These are phyloP conservation scores for Bombus haemorrhoidalis DNA, from an alignment of 1,140 invertebrate species.

Conservation along the genomic window DNA sequence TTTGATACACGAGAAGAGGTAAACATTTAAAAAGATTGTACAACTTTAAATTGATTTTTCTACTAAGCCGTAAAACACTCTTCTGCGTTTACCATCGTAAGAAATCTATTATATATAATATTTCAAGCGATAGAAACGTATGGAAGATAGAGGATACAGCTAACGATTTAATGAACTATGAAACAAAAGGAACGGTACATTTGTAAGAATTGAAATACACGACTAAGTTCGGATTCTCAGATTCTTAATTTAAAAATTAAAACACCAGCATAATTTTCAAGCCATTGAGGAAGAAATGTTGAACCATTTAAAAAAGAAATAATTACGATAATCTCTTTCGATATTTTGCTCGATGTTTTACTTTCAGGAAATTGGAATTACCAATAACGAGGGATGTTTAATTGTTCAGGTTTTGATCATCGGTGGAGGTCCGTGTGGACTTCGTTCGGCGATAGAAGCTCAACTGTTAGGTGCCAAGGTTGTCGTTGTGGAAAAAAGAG, in stretches of 20 bases:
- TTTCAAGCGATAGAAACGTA: too few species aligned
- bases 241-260: neutral
- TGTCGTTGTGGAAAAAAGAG: conserved; percentile 95
- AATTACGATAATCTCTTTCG: neutral
- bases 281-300: rapidly evolving
- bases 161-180: neutral
- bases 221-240: neutral
- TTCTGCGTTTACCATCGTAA: too few species aligned
- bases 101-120: too few species aligned
- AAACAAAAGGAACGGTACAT: neutral
- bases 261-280: too few species aligned
- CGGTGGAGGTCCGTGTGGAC: conserved; percentile 96
- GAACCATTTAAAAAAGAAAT: too few species aligned
- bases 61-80: too few species aligned
- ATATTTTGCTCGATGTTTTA: neutral
- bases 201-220: too few species aligned
- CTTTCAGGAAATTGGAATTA: neutral
- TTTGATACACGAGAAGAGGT: neutral
- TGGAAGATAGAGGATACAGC: neutral
- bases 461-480: conserved; percentile 98
- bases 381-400: neutral
- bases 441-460: conserved; percentile 97
- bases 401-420: conserved; percentile 91
- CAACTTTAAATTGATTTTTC: neutral
- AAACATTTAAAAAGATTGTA: neutral